Evolutionary conservation across 2,888 invertebrate genomes (phyloP), one percentile per base, ranked within the genome.

Genomic region (Anaspis maculata): DNA sequence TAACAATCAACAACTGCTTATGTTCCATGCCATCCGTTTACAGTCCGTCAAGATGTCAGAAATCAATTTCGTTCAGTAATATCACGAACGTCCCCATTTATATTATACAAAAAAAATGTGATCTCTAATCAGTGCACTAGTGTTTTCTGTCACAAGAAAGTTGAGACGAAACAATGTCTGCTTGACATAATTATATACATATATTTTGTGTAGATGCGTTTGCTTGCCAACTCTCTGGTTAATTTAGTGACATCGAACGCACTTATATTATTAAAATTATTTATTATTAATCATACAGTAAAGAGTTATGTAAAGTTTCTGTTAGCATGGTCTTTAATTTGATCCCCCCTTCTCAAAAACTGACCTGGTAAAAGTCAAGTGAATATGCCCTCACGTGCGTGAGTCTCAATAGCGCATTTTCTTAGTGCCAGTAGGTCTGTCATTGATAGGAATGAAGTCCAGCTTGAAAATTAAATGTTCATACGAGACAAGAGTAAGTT

Each of bases 201-300:
- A 56, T 61, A 60, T 61, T 62, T 62, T 63, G 56, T 61, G 62
- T 63, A 63, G 62, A 61, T 62, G 61, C 57, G 59, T 63, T 61
- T 61, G 63, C 63, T 62, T 62, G 61, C 61, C 56, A 57, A 49
- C 52, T 55, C 48, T 57, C 51, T 41, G 44, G 56, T 61, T 57
- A 54, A 51, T 60, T 63, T 64, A 64, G 62, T 62, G 62, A 62
- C 61, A 63, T 62, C 62, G 61, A 63, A 63, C 59, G 62, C 64
- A 64, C 63, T 49, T 56, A 49, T 54, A 43, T 30, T 46, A 51
- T 56, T 49, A 55, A 49, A 52, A 43, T 30, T 46, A 51, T 56
- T 54, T 52, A 53, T 56, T 46, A 54, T 51, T 52, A 48, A 47
- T 46, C 46, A 47, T 47, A 49, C 48, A 49, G 47, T 54, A 48